Conservation (phyloP, 92 coral and sea anemone genomes). For the Epizoanthus ramosus region DNA sequence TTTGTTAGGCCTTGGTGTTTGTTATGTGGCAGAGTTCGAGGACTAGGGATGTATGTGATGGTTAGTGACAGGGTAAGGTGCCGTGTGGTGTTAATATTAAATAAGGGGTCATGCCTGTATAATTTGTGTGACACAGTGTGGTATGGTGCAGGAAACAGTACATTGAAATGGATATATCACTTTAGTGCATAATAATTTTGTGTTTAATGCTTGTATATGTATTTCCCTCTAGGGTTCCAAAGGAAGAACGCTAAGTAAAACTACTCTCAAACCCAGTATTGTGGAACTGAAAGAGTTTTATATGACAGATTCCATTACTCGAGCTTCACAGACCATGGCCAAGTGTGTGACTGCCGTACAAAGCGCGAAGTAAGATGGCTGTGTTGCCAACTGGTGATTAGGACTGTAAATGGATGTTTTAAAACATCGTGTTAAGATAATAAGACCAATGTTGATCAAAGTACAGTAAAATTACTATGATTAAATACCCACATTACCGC, state of each 20-base stretch:
- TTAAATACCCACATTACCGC: no score
- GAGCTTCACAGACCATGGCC: slow-evolving; percentile 99
- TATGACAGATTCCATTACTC: slow-evolving; percentile 98
- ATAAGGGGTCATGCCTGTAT: no score
- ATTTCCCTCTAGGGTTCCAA: slow-evolving; percentile 66
- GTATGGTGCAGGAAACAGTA: no score
- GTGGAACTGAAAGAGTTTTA: slow-evolving; percentile 93
- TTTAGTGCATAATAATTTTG: neutral
- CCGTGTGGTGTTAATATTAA: no score
- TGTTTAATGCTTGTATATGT: neutral
- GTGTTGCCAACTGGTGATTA: neutral
- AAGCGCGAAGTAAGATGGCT: slow-evolving; percentile 68
- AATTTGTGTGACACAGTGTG: no score
- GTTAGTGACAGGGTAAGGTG: no score
- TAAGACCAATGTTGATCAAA: neutral
- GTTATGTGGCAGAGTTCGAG: no score
- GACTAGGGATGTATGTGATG: no score
- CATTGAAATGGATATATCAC: no score
- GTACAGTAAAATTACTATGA: neutral
- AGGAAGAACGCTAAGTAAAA: slow-evolving; percentile 59
- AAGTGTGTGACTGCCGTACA: slow-evolving; percentile 92
- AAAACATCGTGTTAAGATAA: neutral
- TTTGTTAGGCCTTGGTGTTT: no score
- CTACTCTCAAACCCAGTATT: slow-evolving; percentile 72
- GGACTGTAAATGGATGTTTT: neutral